Percentiles rank a stretch among this genome's conserved stretches.
These are phyloP conservation scores for Elysia crispata DNA, from an alignment of 2,888 invertebrate species.

Conservation along the genomic window DNA sequence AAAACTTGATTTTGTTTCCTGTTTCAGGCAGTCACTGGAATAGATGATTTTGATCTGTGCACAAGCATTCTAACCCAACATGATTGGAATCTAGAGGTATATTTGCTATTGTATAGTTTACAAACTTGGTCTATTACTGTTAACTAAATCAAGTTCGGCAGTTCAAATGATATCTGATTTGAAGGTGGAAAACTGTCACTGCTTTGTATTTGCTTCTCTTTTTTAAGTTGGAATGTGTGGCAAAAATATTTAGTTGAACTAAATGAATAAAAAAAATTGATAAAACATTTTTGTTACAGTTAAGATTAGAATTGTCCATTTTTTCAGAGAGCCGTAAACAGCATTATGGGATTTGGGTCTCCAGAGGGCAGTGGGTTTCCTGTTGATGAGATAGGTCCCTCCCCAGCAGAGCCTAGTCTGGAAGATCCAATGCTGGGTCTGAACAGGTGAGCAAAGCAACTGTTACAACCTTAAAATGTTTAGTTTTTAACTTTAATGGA, in stretches of 20 bases:
- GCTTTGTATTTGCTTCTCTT: too few species aligned
- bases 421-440: not conserved
- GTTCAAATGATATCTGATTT: too few species aligned
- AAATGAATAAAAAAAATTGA: too few species aligned
- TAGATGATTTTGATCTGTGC: slow-evolving; percentile 75
- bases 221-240: not conserved
- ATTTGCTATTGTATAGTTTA: slow-evolving; percentile 10
- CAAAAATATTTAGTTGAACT: not conserved
- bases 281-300: too few species aligned
- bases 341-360: slow-evolving; percentile 63
- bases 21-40: slow-evolving; percentile 73
- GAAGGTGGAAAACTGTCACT: too few species aligned
- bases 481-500: too few species aligned
- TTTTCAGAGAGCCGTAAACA: slow-evolving; percentile 66
- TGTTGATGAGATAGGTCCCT: slow-evolving; percentile 50
- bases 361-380: slow-evolving; percentile 53
- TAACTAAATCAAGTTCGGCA: too few species aligned
- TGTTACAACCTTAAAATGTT: too few species aligned
- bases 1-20: slow-evolving; percentile 26
- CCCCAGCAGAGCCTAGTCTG: slow-evolving; percentile 24
- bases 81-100: slow-evolving; percentile 75
- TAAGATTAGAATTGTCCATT: too few species aligned
- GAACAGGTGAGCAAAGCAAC: too few species aligned
- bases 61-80: slow-evolving; percentile 74
- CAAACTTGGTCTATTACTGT: too few species aligned